Base-by-base conservation (phyloP, 2,113 vertebrate species). In the Capreolus pygargus region DNA sequence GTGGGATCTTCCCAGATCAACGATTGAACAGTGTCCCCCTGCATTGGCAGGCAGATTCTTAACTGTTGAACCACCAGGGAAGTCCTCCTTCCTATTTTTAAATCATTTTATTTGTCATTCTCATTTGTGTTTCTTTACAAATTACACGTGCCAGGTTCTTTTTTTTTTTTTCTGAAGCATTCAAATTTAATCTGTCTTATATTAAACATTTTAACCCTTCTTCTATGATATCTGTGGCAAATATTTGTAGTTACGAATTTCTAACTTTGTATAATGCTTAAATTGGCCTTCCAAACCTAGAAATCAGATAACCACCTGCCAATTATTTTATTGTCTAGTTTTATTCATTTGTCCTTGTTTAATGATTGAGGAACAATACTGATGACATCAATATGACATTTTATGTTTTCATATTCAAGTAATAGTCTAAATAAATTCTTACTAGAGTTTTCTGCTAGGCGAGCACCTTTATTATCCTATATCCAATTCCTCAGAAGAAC, bases 221-320 rank as follows among this genome's bases (percentile, higher is more conserved):
- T 58, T 93, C 30, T 27, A 67, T 43, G 16, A 74, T 54, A 58
- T 23, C 9, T 43, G 8, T 33, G 94, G 12, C 23, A 96, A 76
- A 76, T 76, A 43, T 76, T 76, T 43, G 23, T 76, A 45, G 39
- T 45, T 43, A 45, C 27, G 70, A 43, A 43, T 45, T 74, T 94
- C 21, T 97, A 36, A 86, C 33, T 84, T 93, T 88, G 57, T 45
- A 54, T 96, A 84, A 79, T 88, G 50, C n/a, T 85, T 87, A 93
- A 2, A 78, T 21, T 88, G 27, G 30, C 4, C 55, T 83, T 93
- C 84, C 28, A 81, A 87, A 52, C 30, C 9, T 89, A 86, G 45
- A 30, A 21, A 86, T 76, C 14, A 64, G 17, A 25, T 67, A 47
- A 86, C 82, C 33, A 83, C 60, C 54, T 84, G 7, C 10, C 8